Base-by-base conservation (phyloP, 2,797 vertebrate species). In the Helostoma temminkii region DNA sequence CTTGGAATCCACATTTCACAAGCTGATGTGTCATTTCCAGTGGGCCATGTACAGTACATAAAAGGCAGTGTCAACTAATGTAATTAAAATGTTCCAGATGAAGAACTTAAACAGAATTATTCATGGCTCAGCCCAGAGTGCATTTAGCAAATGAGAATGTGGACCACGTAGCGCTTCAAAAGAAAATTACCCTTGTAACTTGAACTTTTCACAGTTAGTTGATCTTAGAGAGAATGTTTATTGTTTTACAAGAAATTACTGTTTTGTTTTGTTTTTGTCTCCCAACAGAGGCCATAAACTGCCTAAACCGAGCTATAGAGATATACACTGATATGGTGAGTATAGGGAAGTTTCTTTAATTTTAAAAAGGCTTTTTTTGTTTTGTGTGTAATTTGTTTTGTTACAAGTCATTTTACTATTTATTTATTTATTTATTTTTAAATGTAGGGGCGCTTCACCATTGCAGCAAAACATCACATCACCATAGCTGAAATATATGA, bases 391-490 rank as follows among this genome's bases (percentile, higher is more conserved):
- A 56, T 24, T 41, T 36, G 1, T 3, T 37, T n/a, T 21, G 0
- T 18, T n/a, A n/a, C n/a, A n/a, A n/a, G n/a, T n/a, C n/a, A 22
- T 15, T 34, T 34, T n/a, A n/a, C n/a, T n/a, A n/a, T n/a, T n/a
- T n/a, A n/a, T n/a, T n/a, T n/a, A n/a, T 8, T 42, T n/a, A 9
- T 18, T 26, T 3, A 2, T 1, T 59, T 14, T 69, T 32, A 6
- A 49, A 48, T 68, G 18, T 69, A 98, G 96, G 97, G 97, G 3
- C 95, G 96, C 32, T 98, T 98, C 88, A 98, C 96, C 6, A 97
- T 98, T 0, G 96, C 97, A 3, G 97, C 96, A 26, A 98, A 98
- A 78, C 97, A 98, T 82, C 96, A 98, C 86, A 94, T 97, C 68
- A 92, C 93, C 59, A 98, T 98, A 1, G 97, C 97, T 0, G 97